Evolutionary conservation across 2,113 vertebrate species (phyloP), one percentile per base, ranked within the genome.

Genomic region (Trematocara unimaculatum): DNA sequence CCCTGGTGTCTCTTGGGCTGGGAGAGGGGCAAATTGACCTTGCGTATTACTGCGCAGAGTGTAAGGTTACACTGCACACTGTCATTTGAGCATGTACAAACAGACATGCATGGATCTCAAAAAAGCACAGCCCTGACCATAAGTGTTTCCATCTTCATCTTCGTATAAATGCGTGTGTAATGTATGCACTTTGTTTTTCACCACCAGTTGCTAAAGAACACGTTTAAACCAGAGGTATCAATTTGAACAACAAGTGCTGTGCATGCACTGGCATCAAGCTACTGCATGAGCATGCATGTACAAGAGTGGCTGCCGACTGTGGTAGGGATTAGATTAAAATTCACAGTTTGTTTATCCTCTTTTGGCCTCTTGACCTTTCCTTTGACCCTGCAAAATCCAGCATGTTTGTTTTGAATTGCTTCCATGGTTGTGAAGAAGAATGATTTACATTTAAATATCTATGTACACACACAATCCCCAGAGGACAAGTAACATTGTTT

Each of bases 11-110:
- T 84, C 67, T 89, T 85, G 79, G 74, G 78, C 78, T 35, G 80
- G 29, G 60, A 85, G 83, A 94, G 64, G 93, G 89, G 93, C 88
- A 94, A 88, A 93, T 84, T 92, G 91, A 94, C 94, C 93, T 94
- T 91, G 84, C 88, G 84, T 89, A 82, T 90, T 86, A 79, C 80
- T 64, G 91, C 23, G 14, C 82, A 17, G 60, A 79, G 90, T 90
- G 86, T 95, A 55, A 72, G 70, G 88, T 94, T 93, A 82, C 94
- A 56, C 74, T 40, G 83, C 89, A 88, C 84, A 56, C 86, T 84
- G 92, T 84, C 91, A 93, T 91, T 87, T 81, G 91, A 93, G 92
- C 88, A 4, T 90, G 94, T 70, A 91, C 93, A 93, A 94, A 94
- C 90, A 92, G 81, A 94, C 94, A 92, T 56, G 88, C 89, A 89